Conservation (phyloP, 2,888 invertebrate species). For the Aphodius granarius region DNA sequence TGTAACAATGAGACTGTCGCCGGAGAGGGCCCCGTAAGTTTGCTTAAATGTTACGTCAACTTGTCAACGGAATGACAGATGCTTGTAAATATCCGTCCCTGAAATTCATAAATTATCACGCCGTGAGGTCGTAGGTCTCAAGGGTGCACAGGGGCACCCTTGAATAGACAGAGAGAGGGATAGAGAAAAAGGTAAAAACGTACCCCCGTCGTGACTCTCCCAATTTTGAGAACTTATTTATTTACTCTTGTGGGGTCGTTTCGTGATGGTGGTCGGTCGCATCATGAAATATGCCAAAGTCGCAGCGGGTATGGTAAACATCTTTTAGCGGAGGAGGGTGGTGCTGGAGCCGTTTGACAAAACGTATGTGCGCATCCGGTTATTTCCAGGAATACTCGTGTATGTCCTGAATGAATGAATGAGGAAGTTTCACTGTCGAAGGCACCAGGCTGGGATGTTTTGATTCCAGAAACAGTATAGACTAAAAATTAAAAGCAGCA, state of each 20-base stretch:
- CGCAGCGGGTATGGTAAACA: slow-evolving; percentile 24
- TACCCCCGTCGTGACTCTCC: not conserved
- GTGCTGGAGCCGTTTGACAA: not conserved
- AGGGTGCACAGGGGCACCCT: slow-evolving; percentile 10
- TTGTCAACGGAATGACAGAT: slow-evolving; percentile 10
- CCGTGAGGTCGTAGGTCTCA: slow-evolving; percentile 15
- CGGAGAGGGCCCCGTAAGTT: not conserved
- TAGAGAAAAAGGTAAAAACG: not conserved
- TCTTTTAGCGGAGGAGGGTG: slow-evolving; percentile 1
- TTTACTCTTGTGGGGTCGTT: slow-evolving; percentile 24
- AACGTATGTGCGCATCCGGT: slow-evolving; percentile 6
- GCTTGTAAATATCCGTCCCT: slow-evolving; percentile 5
- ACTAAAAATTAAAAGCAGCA: not conserved
- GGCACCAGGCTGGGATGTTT: not conserved
- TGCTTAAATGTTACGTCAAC: not conserved
- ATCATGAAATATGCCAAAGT: slow-evolving; percentile 28
- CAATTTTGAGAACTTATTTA: slow-evolving; percentile 22
- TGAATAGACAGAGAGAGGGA: slow-evolving; percentile 17
- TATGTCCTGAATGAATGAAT: not conserved
- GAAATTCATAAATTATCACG: slow-evolving; percentile 5
- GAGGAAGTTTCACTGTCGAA: not conserved
- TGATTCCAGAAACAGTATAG: not conserved
- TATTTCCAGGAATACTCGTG: slow-evolving; percentile 2
- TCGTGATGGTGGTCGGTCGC: slow-evolving; percentile 25
- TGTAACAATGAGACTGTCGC: not conserved